phyloP scores from a whole-genome alignment of 2,797 vertebrate species.

The Rhadinocentrus ornatus region DNA sequence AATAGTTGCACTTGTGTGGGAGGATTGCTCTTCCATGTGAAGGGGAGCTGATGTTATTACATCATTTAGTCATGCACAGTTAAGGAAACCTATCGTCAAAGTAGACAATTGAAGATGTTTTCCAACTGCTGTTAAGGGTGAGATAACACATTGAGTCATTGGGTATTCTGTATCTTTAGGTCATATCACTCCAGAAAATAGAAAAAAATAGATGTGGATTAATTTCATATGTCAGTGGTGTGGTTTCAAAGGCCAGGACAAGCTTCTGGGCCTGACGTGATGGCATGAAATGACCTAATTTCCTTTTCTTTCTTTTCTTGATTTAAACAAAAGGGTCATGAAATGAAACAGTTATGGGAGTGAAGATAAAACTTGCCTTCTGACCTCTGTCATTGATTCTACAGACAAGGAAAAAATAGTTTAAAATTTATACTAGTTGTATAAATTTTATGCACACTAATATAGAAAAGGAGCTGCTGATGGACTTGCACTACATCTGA shows the following conservation, averaged over 20 bases:
- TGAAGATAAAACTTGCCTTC: slow-evolving; percentile 1
- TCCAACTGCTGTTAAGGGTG: slow-evolving; percentile 29
- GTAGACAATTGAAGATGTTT: slow-evolving; percentile 28
- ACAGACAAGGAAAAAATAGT: too few species aligned
- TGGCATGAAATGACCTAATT: slow-evolving; percentile 2
- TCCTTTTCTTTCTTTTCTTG: neutral
- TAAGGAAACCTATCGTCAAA: slow-evolving; percentile 25
- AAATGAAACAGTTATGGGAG: neutral
- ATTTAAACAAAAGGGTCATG: neutral
- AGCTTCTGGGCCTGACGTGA: slow-evolving; percentile 13
- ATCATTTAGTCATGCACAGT: slow-evolving; percentile 17
- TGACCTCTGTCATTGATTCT: neutral
- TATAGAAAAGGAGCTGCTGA: neutral
- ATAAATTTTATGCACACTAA: neutral
- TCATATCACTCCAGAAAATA: slow-evolving; percentile 41
- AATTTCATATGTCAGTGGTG: slow-evolving; percentile 1
- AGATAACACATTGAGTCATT: slow-evolving; percentile 38
- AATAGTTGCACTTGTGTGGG: neutral
- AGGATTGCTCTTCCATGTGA: slow-evolving; percentile 5
- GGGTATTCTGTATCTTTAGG: slow-evolving; percentile 44
- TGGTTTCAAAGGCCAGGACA: slow-evolving; percentile 23
- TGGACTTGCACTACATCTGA: too few species aligned
- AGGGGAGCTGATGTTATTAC: slow-evolving; percentile 28
- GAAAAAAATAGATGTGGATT: slow-evolving; percentile 12
- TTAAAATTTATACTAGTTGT: neutral